phyloP scores from a whole-genome alignment of 2,113 vertebrate genomes.

The Coptodon bakossiorum region DNA sequence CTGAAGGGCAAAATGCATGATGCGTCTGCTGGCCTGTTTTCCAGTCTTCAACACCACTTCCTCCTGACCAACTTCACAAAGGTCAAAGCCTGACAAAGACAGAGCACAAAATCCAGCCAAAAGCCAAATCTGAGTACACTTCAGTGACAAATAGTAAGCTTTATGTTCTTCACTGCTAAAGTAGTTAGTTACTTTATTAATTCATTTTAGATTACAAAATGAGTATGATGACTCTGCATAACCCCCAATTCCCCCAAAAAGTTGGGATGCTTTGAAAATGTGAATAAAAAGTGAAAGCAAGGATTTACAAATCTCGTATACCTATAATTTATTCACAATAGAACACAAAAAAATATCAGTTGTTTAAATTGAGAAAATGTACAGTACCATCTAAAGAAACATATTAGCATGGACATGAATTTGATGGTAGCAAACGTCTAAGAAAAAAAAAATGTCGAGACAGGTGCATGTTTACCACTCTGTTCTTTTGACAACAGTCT shows the following conservation, averaged over 20 bases:
- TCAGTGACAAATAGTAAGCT: not conserved
- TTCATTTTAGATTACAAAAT: not conserved
- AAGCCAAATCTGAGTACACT: not conserved
- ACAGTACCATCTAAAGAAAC: not conserved
- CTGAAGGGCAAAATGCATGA: conserved; percentile 90
- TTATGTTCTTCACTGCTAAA: not conserved
- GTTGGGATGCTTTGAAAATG: not conserved
- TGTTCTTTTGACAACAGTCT: not conserved
- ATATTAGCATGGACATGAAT: not conserved
- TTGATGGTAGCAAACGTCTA: not conserved
- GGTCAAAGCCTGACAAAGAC: conserved; percentile 82
- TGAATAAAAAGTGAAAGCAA: not conserved
- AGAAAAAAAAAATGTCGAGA: not conserved
- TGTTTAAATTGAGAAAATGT: not conserved
- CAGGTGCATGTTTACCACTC: not conserved
- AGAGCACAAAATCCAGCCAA: not conserved
- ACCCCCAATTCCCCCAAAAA: not conserved
- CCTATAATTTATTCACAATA: not conserved
- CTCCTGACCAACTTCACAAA: conserved; percentile 95
- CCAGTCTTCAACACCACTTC: conserved; percentile 94
- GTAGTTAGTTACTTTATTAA: not conserved
- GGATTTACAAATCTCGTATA: not conserved
- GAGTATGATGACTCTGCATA: not conserved
- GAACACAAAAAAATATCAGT: not conserved
- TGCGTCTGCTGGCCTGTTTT: conserved; percentile 87